Evolutionary conservation across 2,888 invertebrate species (phyloP).

Genomic region (Alitta virens): DNA sequence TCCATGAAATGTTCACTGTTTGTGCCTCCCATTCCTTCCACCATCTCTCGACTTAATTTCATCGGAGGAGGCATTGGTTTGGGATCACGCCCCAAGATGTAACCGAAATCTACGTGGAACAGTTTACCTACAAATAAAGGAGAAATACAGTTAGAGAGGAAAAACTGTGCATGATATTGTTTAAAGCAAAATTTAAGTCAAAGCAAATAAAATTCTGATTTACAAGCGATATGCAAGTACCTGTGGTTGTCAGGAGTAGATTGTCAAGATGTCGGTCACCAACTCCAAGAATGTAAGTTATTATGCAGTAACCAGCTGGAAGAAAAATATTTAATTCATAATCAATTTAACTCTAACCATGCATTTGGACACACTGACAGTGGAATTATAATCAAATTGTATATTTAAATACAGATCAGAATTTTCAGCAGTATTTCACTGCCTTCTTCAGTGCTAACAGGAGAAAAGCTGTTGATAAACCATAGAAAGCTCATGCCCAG

Average conservation of each 20-base stretch:
- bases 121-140: constrained; percentile 42
- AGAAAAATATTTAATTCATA: constrained; percentile 20
- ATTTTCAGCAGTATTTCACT: too few species aligned
- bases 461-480: too few species aligned
- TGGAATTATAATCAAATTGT: too few species aligned
- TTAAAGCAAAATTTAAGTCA: not conserved
- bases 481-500: too few species aligned
- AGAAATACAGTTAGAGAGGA: not conserved
- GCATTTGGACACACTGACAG: too few species aligned
- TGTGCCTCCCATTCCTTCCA: constrained; percentile 72
- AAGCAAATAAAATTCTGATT: not conserved
- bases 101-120: constrained; percentile 73
- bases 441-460: too few species aligned
- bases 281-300: constrained; percentile 94
- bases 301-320: constrained; percentile 91
- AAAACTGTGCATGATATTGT: not conserved
- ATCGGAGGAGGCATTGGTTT: constrained; percentile 98
- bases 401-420: too few species aligned
- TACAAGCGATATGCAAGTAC: constrained; percentile 53
- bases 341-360: too few species aligned
- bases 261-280: constrained; percentile 98
- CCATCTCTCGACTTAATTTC: constrained; percentile 99
- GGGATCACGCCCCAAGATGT: constrained; percentile 94
- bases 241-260: constrained; percentile 82
- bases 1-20: constrained; percentile 85